Evolutionary conservation across 1,140 invertebrate genomes (phyloP), one percentile per base, ranked within the genome.

Genomic region (Zophobas morio): DNA sequence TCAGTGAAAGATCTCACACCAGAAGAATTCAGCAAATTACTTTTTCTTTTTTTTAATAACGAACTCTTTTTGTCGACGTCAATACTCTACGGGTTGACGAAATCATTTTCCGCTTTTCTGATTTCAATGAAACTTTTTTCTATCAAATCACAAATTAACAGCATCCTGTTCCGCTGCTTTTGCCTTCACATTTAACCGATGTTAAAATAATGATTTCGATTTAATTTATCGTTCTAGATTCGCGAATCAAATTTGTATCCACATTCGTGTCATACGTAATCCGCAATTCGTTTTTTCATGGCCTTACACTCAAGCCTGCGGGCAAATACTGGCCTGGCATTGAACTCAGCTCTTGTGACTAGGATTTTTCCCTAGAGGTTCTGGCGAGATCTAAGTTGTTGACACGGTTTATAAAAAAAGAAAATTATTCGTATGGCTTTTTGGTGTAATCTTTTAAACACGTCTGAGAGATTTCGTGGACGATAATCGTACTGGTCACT

Each of bases 401-500:
- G 42, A 46, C 42, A 46, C 3, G 42, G 3, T 46, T 46, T 46
- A 4, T 8, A 20, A 8, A 36, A 39, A 51, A 49, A 3, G 66
- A 54, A 71, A 1, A 20, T 47, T 70, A 66, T 73, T 63, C 57
- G 3, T 33, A n/a, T 20, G 35, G 5, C 53, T 42, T 53, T 32
- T 37, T 53, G 36, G 51, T 49, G 2, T 57, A 75, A 66, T 57
- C 20, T 32, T 53, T 34, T 4, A 74, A 60, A 60, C 71, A 78
- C 76, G 70, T 57, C 60, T 46, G 74, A 73, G 76, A 74, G 47
- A 78, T 66, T 70, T 32, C 39, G 56, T 70, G 33, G 37, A 60
- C n/a, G 72, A 78, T 40, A 40, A 60, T 74, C 63, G 49, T 20
- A 20, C 20, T 20, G 20, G 20, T 20, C 20, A 20, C 20, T 71